Percentiles rank a stretch among this genome's conserved stretches.
Evolutionary conservation across 1,140 invertebrate genomes (phyloP).

Genomic region (Chironomus striatipennis): DNA sequence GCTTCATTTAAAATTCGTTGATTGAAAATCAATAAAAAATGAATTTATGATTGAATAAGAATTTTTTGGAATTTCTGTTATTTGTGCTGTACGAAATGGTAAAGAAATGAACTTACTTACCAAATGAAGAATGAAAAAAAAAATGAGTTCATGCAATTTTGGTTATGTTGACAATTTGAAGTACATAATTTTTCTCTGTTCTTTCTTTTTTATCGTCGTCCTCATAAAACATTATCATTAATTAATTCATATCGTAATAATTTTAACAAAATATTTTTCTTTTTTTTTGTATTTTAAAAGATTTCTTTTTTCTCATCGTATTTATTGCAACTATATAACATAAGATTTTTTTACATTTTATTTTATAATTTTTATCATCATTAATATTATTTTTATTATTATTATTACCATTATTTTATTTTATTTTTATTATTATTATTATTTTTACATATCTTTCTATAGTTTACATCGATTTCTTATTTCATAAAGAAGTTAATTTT

Average conservation of each 20-base stretch:
- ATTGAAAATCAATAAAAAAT: constrained; percentile 13
- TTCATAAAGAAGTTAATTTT: neutral
- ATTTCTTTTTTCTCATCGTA: neutral
- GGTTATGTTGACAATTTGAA: neutral
- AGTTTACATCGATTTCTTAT: neutral
- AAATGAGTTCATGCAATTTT: neutral
- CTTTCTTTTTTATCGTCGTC: neutral
- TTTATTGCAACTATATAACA: constrained; percentile 23
- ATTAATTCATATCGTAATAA: neutral
- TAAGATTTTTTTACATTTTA: neutral
- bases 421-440: neutral
- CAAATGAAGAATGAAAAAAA: neutral
- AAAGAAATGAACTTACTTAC: neutral
- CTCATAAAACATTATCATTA: neutral
- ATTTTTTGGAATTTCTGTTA: neutral
- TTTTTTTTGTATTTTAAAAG: neutral
- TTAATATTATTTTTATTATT: constrained; percentile 21
- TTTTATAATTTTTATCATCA: neutral
- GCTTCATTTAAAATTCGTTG: constrained; percentile 12
- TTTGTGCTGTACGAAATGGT: neutral
- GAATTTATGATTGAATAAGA: neutral
- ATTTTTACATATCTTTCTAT: neutral
- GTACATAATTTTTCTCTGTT: constrained; percentile 3
- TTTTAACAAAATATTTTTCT: neutral
- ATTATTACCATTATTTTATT: neutral